Evolutionary conservation across 2,797 vertebrate species (phyloP), one percentile per base, ranked within the genome.

Genomic region (Chelon labrosus): DNA sequence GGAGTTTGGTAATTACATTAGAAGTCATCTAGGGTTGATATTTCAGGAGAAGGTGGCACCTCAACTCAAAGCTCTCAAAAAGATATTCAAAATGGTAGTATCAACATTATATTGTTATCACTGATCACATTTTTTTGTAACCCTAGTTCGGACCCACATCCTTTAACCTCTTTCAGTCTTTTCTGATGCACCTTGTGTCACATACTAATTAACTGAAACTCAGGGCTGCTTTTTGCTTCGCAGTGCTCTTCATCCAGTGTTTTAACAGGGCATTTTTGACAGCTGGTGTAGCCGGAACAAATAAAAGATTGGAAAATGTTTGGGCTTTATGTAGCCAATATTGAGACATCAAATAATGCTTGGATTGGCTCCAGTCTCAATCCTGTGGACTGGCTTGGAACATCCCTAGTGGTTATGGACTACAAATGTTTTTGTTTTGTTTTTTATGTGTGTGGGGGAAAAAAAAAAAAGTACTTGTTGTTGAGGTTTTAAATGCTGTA

Each of bases 1-100:
- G 53, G 67, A 22, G 19, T 67, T 68, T 57, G 13, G 44, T 75
- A 68, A 79, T 82, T 77, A 65, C 65, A 79, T 80, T 57, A 76
- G 64, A 60, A 77, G 75, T 57, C 19, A 38, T 35, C 56, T 49
- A 53, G 39, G 47, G 39, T 66, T 57, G n/a, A 74, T 68, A 49
- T 53, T 69, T 66, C 52, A 66, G 52, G n/a, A 65, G 42, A 76
- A n/a, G 46, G 46, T 61, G 58, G 35, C 75, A 63, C n/a, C 25
- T 59, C 3, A 44, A 35, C 37, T 31, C 22, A 38, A 22, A 56
- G 12, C 17, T 56, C 53, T 50, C 13, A 27, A 55, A 79, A 65
- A 77, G 64, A 2, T 50, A 63, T 73, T 69, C 17, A 53, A 57
- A 67, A 41, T n/a, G 22, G 35, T 17, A 14, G 14, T 35, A 44